A percentile compares a stretch with the other conserved stretches of the same genome.
These are phyloP conservation scores for Scartelaos histophorus DNA, from an alignment of 2,113 vertebrate species.

Conservation along the genomic window DNA sequence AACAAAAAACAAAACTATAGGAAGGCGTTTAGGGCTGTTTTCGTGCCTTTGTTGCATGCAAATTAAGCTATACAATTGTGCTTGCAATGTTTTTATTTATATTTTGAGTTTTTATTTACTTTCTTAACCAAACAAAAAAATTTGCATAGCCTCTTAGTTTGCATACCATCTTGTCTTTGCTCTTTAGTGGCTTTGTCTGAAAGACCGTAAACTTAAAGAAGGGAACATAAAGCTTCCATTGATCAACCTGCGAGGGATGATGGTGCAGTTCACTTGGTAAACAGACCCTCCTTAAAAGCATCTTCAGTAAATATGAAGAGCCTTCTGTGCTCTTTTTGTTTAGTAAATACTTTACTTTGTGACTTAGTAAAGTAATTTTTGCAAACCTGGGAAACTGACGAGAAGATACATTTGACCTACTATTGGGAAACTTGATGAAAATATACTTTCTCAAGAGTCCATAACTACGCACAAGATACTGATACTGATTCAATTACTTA, in stretches of 20 bases:
- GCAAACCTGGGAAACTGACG: background rate
- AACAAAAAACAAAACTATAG: no score
- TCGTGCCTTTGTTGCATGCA: no score
- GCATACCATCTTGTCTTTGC: no score
- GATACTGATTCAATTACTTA: background rate
- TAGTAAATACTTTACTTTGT: constrained; percentile 8
- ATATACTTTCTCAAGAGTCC: background rate
- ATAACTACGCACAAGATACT: background rate
- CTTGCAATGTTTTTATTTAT: no score
- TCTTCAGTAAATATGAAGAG: background rate
- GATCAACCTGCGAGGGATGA: constrained; percentile 17
- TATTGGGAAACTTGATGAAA: background rate
- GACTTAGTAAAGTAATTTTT: background rate
- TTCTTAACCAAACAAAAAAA: no score
- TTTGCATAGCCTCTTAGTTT: no score
- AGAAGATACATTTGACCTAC: background rate
- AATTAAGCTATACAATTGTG: no score
- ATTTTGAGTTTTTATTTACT: no score
- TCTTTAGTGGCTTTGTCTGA: background rate
- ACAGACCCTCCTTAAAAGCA: constrained; percentile 37
- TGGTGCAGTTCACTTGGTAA: constrained; percentile 45
- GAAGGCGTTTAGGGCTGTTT: no score
- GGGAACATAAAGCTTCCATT: constrained; percentile 9
- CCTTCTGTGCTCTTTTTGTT: background rate
- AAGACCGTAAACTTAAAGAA: background rate